Percentiles rank a stretch among this genome's conserved stretches.
phyloP scores from a whole-genome alignment of 2,888 invertebrate genomes.

The Clistopyga incitator region DNA sequence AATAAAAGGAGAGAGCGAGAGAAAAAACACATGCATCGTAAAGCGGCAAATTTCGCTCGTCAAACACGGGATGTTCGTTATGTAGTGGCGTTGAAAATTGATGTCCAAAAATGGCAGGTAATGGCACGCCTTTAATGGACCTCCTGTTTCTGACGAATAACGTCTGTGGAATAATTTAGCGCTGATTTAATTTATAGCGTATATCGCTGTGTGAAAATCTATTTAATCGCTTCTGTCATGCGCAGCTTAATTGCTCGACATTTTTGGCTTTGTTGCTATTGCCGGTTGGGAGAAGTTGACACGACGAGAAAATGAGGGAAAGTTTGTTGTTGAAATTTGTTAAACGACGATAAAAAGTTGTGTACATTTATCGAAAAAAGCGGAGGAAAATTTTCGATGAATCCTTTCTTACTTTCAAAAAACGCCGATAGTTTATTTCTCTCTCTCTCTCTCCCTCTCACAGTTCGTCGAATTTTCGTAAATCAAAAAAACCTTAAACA shows the following conservation, averaged over 20 bases:
- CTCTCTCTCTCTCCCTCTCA: too few relatives aligned
- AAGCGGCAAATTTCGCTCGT: constrained; percentile 39
- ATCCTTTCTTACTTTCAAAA: neutral
- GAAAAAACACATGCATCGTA: constrained; percentile 2
- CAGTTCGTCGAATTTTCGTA: too few relatives aligned
- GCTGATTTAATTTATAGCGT: neutral
- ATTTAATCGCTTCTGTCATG: neutral
- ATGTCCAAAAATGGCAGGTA: constrained; percentile 57
- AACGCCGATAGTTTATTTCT: neutral
- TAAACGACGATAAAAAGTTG: neutral
- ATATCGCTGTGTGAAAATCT: constrained; percentile 10
- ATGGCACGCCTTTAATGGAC: constrained; percentile 39
- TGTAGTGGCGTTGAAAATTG: constrained; percentile 24
- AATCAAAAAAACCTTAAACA: too few relatives aligned
- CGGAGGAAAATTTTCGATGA: too few relatives aligned
- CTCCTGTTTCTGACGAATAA: constrained; percentile 2
- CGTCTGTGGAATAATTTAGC: neutral
- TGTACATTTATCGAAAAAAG: neutral
- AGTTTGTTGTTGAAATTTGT: neutral
- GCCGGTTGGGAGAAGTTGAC: too few relatives aligned
- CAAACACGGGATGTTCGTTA: neutral
- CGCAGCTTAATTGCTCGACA: neutral
- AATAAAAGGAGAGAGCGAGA: too few relatives aligned
- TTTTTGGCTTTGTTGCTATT: too few relatives aligned
- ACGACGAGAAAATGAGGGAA: too few relatives aligned